A percentile compares a stretch with the other conserved stretches of the same genome.
Conservation (phyloP, 1,140 invertebrate genomes). For the Chironomus striatipennis region DNA sequence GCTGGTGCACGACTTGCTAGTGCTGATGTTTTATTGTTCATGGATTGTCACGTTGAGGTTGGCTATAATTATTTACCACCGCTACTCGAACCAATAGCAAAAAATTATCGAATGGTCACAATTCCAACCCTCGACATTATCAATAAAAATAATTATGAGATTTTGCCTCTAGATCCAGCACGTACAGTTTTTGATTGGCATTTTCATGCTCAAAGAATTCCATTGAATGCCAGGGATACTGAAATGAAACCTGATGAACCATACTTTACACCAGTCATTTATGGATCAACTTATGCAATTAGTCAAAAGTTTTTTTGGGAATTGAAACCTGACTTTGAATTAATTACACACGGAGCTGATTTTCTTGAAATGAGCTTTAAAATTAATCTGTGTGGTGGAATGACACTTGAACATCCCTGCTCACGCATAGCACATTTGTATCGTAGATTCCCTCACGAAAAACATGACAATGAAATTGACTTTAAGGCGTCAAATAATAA, state of each 20-base stretch:
- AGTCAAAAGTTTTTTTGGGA: slow-evolving; percentile 89
- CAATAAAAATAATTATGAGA: slow-evolving; percentile 67
- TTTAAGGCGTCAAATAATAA: slow-evolving; percentile 47
- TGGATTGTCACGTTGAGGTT: slow-evolving; percentile 89
- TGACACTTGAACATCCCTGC: slow-evolving; percentile 83
- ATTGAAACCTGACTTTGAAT: slow-evolving; percentile 80
- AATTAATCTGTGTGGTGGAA: slow-evolving; percentile 83
- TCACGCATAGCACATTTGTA: slow-evolving; percentile 95
- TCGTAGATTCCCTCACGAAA: slow-evolving; percentile 47
- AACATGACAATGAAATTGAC: background rate
- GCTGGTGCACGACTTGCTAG: slow-evolving; percentile 74
- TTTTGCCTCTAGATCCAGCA: slow-evolving; percentile 67
- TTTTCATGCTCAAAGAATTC: slow-evolving; percentile 73
- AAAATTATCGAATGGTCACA: slow-evolving; percentile 62
- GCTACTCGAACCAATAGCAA: slow-evolving; percentile 60
- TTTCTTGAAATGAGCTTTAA: slow-evolving; percentile 97
- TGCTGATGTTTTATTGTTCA: slow-evolving; percentile 79
- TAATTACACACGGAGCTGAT: slow-evolving; percentile 95
- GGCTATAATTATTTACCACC: slow-evolving; percentile 79
- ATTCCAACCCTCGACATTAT: slow-evolving; percentile 82
- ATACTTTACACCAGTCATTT: slow-evolving; percentile 86
- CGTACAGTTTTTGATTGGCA: slow-evolving; percentile 81
- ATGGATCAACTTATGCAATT: slow-evolving; percentile 91
- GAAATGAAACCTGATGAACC: slow-evolving; percentile 59
- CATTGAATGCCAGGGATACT: slow-evolving; percentile 61